Percentiles rank a stretch among this genome's conserved stretches.
These are phyloP conservation scores for Marmota flaviventris DNA, from an alignment of 2,113 vertebrate genomes.

Conservation along the genomic window DNA sequence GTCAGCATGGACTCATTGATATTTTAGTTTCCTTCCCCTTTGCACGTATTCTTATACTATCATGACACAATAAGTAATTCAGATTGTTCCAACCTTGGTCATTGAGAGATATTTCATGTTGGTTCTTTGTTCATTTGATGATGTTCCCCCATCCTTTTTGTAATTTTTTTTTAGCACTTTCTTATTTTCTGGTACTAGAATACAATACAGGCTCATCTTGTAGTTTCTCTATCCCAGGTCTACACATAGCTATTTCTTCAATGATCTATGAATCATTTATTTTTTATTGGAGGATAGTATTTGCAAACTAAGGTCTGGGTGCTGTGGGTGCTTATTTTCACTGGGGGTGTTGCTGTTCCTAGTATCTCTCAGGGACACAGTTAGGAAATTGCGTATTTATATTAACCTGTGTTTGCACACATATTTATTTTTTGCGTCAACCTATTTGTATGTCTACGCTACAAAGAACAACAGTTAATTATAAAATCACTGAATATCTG, in stretches of 20 bases:
- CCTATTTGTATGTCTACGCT: not conserved
- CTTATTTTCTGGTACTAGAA: not conserved
- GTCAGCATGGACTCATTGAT: not conserved
- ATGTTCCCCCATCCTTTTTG: too few relatives aligned
- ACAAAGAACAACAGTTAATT: not conserved
- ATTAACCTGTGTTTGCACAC: rapidly evolving
- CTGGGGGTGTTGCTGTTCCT: not conserved
- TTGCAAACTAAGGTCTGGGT: not conserved
- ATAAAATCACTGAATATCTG: not conserved
- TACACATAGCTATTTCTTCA: not conserved
- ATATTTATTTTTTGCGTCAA: not conserved
- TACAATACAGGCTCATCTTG: not conserved
- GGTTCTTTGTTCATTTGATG: not conserved
- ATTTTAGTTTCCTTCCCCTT: not conserved
- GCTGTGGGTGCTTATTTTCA: not conserved
- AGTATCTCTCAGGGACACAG: not conserved
- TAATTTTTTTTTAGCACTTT: not conserved
- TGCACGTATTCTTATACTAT: not conserved
- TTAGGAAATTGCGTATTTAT: not conserved
- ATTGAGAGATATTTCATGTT: not conserved
- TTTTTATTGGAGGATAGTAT: not conserved
- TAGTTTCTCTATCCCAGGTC: not conserved
- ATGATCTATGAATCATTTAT: not conserved
- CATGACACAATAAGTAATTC: not conserved
- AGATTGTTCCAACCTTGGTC: not conserved